Evolutionary conservation across 2,113 vertebrate genomes (phyloP), one percentile per base, ranked within the genome.

Genomic region (Hydropotes inermis): DNA sequence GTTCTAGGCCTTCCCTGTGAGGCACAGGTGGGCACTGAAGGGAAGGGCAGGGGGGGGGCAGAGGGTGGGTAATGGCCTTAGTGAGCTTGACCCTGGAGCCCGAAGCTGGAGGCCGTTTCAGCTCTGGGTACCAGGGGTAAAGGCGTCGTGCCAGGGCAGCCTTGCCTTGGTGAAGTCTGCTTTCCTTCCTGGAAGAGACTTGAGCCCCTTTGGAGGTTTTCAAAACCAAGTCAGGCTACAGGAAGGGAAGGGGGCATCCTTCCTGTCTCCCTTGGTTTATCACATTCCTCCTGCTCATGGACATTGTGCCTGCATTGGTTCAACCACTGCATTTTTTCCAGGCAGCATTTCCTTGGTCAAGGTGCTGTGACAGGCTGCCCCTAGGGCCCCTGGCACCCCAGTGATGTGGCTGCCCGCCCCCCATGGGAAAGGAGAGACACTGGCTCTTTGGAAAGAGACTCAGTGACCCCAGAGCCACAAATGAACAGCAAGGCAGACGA

Each of bases 51-150:
- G 2, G 33, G 0, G 25, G 25, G 19, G 16, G 3, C 39, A 33
- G 28, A 19, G 67, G n/a, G 19, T 39, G 8, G 67, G 11, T 7
- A 50, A 81, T 50, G 16, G 12, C 47, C 10, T 39, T 27, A 12
- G 19, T 57, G 23, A 33, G 58, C 7, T 61, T 84, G 88, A 39
- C 50, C 57, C 70, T 33, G 16, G 23, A 55, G 28, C 10, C 6
- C 0, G 0, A 13, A 0, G 2, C 43, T 60, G 23, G n/a, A 55
- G 43, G 64, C 30, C 2, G 19, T 30, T 76, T 47, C 28, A 7
- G 5, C 30, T 91, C 52, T 7, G 58, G 78, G 25, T 50, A 17
- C 30, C 70, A 11, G 15, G 30, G 10, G 17, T 28, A 7, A 13
- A 57, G 39, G 14, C 17, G 0, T 76, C 36, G 2, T 52, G 54